Evolutionary conservation across 2,888 invertebrate genomes (phyloP).

Genomic region (Aphodius sticticus): DNA sequence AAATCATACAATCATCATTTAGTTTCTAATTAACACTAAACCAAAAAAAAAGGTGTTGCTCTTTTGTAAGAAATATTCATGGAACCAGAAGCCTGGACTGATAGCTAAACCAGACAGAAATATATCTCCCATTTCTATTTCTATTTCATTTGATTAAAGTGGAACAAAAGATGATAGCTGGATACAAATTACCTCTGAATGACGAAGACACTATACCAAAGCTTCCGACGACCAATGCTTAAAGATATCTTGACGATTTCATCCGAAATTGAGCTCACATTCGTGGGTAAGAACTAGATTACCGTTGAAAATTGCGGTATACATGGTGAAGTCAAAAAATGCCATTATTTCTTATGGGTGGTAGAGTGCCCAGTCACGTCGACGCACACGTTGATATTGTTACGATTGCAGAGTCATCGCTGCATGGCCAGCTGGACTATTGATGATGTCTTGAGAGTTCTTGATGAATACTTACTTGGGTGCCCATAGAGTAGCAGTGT

Average conservation of each 20-base stretch:
- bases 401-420: conserved; percentile 53
- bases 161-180: conserved; percentile 44
- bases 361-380: conserved; percentile 52
- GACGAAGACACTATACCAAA: conserved; percentile 38
- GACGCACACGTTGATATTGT: conserved; percentile 57
- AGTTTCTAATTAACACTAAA: neutral
- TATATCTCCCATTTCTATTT: conserved; percentile 12
- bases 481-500: conserved; percentile 37
- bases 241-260: conserved; percentile 17
- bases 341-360: conserved; percentile 41
- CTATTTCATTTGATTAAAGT: conserved; percentile 41
- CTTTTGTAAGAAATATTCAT: neutral
- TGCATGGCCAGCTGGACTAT: conserved; percentile 48
- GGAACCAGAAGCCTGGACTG: neutral
- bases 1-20: neutral
- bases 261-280: conserved; percentile 23
- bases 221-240: conserved; percentile 20
- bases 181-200: conserved; percentile 47
- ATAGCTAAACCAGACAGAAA: neutral
- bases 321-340: conserved; percentile 36
- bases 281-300: conserved; percentile 9
- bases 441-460: conserved; percentile 19
- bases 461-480: conserved; percentile 23
- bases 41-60: neutral
- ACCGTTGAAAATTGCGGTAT: conserved; percentile 34